These are phyloP conservation scores for Lycodopsis pacificus DNA, from an alignment of 2,797 vertebrate genomes.

Conservation along the genomic window DNA sequence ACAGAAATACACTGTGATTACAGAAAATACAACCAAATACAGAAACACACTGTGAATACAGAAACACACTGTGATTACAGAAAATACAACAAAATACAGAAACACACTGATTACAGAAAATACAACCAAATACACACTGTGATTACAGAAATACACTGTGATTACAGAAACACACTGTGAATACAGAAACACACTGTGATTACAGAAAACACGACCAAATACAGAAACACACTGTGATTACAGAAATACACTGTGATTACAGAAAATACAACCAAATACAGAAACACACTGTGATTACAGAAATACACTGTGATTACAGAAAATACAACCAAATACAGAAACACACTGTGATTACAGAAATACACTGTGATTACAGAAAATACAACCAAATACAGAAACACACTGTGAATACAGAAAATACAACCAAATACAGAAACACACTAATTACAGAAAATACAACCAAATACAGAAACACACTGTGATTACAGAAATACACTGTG, in stretches of 20 bases:
- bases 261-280: not conserved
- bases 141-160: not conserved
- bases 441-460: too few relatives aligned
- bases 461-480: too few relatives aligned
- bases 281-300: too few relatives aligned
- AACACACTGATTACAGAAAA: not conserved
- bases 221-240: too few relatives aligned
- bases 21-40: not conserved
- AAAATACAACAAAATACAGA: not conserved
- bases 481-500: not conserved
- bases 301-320: not conserved
- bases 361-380: not conserved
- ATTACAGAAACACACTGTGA: not conserved
- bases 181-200: too few relatives aligned
- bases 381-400: not conserved
- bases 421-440: not conserved
- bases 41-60: not conserved
- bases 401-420: not conserved
- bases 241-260: not conserved
- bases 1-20: not conserved
- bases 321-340: not conserved
- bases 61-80: not conserved
- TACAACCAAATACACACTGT: too few relatives aligned
- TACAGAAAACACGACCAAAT: not conserved
- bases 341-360: not conserved